Evolutionary conservation across 2,797 vertebrate species (phyloP).

Genomic region (Microchirus variegatus): DNA sequence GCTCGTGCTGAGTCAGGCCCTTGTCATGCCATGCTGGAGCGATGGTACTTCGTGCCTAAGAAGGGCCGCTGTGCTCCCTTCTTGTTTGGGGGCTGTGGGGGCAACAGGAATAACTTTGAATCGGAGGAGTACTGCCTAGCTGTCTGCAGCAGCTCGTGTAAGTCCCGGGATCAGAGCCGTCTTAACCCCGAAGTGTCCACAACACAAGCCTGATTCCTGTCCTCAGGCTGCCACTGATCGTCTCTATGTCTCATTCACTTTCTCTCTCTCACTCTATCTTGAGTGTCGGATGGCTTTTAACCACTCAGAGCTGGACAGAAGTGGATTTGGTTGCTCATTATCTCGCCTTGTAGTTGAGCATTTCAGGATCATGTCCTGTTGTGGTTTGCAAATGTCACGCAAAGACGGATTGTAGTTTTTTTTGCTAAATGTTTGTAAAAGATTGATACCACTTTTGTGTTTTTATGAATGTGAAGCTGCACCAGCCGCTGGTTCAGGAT

Average conservation of each 20-base stretch:
- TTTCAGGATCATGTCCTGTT: not conserved
- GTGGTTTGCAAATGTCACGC: not conserved
- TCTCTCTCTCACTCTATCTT: conserved; percentile 20
- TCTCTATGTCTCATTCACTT: conserved; percentile 31
- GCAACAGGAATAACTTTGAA: conserved; percentile 99
- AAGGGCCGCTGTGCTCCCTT: conserved; percentile 93
- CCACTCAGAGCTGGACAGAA: conserved; percentile 42
- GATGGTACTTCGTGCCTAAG: conserved; percentile 94
- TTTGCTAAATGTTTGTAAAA: not conserved
- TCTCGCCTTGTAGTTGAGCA: not conserved
- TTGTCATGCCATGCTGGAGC: conserved; percentile 91
- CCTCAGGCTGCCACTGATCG: conserved; percentile 43
- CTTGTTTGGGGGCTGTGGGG: conserved; percentile 98
- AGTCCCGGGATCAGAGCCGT: conserved; percentile 75
- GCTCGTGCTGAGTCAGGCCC: conserved; percentile 93
- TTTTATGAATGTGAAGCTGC: not conserved
- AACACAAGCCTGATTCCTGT: conserved; percentile 45
- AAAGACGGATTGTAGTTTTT: not conserved
- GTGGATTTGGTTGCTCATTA: conserved; percentile 24
- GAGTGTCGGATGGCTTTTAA: conserved; percentile 44
- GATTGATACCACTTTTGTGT: not conserved
- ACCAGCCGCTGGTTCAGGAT: not conserved
- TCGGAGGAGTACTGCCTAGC: conserved; percentile 98
- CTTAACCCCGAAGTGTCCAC: conserved; percentile 22
- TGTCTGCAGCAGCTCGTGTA: conserved; percentile 97